Evolutionary conservation across 2,888 invertebrate genomes (phyloP).

Genomic region (Drosophila cracens): DNA sequence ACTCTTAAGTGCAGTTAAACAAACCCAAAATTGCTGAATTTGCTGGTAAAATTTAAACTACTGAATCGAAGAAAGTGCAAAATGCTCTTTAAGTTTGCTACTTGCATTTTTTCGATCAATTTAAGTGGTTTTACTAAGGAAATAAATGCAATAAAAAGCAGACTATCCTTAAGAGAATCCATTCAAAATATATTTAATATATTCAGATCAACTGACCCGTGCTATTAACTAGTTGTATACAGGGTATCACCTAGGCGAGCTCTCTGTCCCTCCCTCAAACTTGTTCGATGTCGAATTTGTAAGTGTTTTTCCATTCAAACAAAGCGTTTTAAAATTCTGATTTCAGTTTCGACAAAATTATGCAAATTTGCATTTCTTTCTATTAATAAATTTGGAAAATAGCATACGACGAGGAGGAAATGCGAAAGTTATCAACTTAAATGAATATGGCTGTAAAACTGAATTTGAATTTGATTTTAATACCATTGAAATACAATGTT

Average conservation of each 20-base stretch:
- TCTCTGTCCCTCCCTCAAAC: not conserved
- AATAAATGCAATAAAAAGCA: not conserved
- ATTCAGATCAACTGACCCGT: not conserved
- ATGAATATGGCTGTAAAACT: not conserved
- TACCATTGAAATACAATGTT: constrained; percentile 22
- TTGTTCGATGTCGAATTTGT: not conserved
- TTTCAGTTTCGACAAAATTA: not conserved
- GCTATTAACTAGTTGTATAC: not conserved
- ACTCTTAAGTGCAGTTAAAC: constrained; percentile 27
- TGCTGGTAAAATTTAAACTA: not conserved
- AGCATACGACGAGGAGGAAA: not conserved
- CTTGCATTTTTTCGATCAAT: not conserved
- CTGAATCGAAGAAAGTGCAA: constrained; percentile 1
- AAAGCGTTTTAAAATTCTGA: not conserved
- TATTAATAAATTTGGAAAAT: not conserved
- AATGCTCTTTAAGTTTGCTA: not conserved
- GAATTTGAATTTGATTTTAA: constrained; percentile 13
- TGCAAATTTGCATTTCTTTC: not conserved
- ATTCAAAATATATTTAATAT: not conserved
- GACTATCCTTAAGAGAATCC: not conserved
- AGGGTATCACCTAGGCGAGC: not conserved
- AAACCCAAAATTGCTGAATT: constrained; percentile 16
- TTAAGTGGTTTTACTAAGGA: not conserved
- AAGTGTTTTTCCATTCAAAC: not conserved
- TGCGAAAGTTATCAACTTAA: not conserved